A percentile compares a stretch with the other conserved stretches of the same genome.
These are phyloP conservation scores for Ecdyonurus torrentis DNA, from an alignment of 2,888 invertebrate species.

Conservation along the genomic window DNA sequence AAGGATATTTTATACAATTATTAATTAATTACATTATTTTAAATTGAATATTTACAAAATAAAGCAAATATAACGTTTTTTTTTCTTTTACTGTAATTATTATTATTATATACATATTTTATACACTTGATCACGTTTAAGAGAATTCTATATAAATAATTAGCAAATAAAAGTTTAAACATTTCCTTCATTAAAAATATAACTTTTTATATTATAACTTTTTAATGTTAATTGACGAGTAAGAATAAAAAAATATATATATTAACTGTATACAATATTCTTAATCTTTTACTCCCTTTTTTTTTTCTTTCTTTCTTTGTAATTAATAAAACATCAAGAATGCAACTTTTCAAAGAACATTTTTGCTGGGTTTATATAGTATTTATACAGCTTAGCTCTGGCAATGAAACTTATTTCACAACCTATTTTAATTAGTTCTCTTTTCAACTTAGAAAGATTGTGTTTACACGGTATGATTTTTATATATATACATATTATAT, in stretches of 20 bases:
- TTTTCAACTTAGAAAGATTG: background rate
- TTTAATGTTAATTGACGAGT: background rate
- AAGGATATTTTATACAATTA: too few relatives aligned
- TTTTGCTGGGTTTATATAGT: background rate
- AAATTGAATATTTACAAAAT: too few relatives aligned
- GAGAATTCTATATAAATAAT: too few relatives aligned
- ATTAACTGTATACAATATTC: background rate
- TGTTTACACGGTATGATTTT: background rate
- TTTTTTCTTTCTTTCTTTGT: too few relatives aligned
- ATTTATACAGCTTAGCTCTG: background rate
- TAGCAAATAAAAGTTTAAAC: background rate
- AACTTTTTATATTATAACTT: background rate
- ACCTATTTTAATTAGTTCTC: slow-evolving; percentile 4
- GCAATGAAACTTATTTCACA: background rate
- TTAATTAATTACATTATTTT: too few relatives aligned
- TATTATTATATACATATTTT: too few relatives aligned
- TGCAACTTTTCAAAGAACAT: background rate
- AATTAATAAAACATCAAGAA: background rate
- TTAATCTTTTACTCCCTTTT: too few relatives aligned
- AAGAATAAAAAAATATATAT: background rate
- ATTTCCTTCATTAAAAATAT: background rate
- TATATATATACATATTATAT: background rate
- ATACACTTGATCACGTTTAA: too few relatives aligned
- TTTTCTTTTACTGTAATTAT: too few relatives aligned
- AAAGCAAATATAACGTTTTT: too few relatives aligned